These are phyloP conservation scores for Oreochromis spilurus DNA, from an alignment of 2,113 vertebrate species.

Conservation along the genomic window DNA sequence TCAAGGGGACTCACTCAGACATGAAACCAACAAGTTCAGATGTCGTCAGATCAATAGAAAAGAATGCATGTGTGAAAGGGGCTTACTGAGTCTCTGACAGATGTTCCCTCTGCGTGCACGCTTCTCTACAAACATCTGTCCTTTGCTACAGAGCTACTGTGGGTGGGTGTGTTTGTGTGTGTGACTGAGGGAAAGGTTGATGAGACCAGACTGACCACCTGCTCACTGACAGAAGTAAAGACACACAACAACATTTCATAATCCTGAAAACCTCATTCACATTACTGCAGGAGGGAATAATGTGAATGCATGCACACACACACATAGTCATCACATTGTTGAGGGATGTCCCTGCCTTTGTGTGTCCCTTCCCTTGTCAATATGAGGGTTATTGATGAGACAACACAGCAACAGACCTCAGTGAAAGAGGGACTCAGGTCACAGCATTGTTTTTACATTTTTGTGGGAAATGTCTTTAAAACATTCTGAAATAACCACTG, in stretches of 20 bases:
- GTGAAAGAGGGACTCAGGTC: not conserved
- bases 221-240: conserved; percentile 32
- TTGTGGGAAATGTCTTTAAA: not conserved
- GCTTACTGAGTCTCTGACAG: not conserved
- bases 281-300: not conserved
- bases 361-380: conserved; percentile 31
- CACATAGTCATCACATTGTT: not conserved
- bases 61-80: not conserved
- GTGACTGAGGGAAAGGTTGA: conserved; percentile 2
- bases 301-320: not conserved
- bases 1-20: not conserved
- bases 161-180: not conserved
- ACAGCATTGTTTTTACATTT: not conserved
- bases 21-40: not conserved
- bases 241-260: conserved; percentile 7
- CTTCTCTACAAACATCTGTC: conserved; percentile 5
- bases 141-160: not conserved
- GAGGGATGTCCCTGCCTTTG: conserved; percentile 14
- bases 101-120: not conserved
- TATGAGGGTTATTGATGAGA: conserved; percentile 55
- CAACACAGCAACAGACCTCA: conserved; percentile 40
- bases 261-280: conserved; percentile 4
- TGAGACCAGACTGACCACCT: conserved; percentile 43
- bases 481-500: not conserved
- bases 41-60: not conserved